Conservation (phyloP, 2,113 vertebrate genomes). For the Tachysurus vachellii region DNA sequence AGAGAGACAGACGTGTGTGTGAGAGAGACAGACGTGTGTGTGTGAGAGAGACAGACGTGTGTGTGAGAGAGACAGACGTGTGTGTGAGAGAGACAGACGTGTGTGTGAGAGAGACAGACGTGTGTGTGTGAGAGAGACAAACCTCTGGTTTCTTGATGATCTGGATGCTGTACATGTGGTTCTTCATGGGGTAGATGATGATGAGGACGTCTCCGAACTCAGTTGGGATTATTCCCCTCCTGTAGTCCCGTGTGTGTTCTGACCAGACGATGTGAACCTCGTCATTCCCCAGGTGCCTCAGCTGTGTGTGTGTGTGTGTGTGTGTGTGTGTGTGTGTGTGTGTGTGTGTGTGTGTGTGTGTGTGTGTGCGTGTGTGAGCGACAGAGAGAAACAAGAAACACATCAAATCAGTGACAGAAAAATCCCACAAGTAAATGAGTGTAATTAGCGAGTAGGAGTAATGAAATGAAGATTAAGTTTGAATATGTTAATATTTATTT, state of each 20-base stretch:
- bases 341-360: neutral
- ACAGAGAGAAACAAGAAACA: neutral
- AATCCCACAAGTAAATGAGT: neutral
- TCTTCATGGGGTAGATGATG: conserved; percentile 98
- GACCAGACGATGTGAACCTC: conserved; percentile 99
- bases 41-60: no score
- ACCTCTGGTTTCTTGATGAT: conserved; percentile 99
- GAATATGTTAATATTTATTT: neutral
- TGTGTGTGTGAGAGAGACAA: conserved; percentile 53
- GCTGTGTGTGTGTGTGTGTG: conserved; percentile 68
- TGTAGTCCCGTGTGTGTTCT: conserved; percentile 95
- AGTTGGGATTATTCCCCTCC: conserved; percentile 96
- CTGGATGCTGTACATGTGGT: conserved; percentile 98
- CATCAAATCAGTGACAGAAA: neutral
- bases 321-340: neutral
- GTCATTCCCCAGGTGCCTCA: conserved; percentile 96
- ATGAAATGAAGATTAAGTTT: neutral
- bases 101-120: no score
- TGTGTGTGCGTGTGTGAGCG: neutral
- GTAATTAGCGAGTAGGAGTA: neutral
- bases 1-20: no score
- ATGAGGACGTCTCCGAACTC: conserved; percentile 98
- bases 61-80: no score
- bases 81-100: no score
- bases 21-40: no score